Evolutionary conservation across 1,140 invertebrate genomes (phyloP).

Genomic region (Bombus soroeensis): DNA sequence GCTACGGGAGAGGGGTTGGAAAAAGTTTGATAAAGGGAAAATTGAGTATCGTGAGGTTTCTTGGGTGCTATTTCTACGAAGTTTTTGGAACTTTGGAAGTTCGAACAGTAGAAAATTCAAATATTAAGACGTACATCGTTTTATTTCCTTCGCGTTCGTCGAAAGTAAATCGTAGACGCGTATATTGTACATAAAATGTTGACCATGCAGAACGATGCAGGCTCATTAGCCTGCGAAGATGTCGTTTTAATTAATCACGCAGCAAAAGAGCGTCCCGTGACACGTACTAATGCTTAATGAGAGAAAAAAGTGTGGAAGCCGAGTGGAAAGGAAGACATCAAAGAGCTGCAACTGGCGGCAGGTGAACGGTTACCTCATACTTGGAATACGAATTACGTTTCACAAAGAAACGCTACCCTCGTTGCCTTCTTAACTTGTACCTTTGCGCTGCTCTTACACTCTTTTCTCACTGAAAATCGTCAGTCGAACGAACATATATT

Average conservation of each 20-base stretch:
- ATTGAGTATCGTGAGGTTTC: neutral
- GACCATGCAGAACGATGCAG: neutral
- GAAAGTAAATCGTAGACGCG: neutral
- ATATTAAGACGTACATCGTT: neutral
- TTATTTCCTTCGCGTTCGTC: neutral
- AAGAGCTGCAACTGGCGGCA: slow-evolving; percentile 28
- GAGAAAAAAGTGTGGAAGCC: neutral
- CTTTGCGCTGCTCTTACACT: neutral
- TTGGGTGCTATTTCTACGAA: neutral
- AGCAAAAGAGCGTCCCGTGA: neutral
- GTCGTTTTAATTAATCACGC: slow-evolving; percentile 49
- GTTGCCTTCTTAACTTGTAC: neutral
- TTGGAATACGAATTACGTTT: slow-evolving; percentile 48
- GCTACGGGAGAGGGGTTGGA: neutral
- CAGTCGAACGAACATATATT: neutral
- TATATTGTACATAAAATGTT: neutral
- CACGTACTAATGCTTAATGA: slow-evolving; percentile 14
- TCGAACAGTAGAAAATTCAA: neutral
- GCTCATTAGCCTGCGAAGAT: slow-evolving; percentile 16
- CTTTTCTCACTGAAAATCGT: neutral
- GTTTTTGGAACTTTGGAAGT: neutral
- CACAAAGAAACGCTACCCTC: slow-evolving; percentile 24
- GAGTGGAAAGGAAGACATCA: slow-evolving; percentile 30
- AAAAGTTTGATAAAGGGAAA: neutral
- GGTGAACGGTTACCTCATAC: slow-evolving; percentile 38